Evolutionary conservation across 2,888 invertebrate genomes (phyloP), one percentile per base, ranked within the genome.

Genomic region (Drosophila niveifrons): DNA sequence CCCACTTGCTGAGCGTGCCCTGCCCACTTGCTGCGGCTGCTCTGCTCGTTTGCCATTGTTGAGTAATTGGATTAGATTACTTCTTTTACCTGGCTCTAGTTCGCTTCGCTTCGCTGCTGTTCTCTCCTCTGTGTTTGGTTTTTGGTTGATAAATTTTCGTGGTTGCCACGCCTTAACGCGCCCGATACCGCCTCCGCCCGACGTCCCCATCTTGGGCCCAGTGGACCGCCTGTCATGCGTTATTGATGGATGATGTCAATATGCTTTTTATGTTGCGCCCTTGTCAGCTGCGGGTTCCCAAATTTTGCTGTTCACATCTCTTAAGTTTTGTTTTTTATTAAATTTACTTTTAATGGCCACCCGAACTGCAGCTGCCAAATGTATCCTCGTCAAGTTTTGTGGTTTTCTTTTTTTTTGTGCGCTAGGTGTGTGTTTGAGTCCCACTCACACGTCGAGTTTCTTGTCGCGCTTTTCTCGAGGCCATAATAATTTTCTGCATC

Each of bases 31-130:
- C 47, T 11, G 75, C n/a, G 11, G 36, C 36, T 36, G 36, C 36
- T 36, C n/a, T n/a, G 36, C 85, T 84, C 75, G 90, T 89, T 84
- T 90, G 82, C 78, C 89, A 84, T 82, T 85, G 85, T 88, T 80
- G 86, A 77, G 83, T 90, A 88, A 88, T 88, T 90, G 90, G 82
- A 88, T 88, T 89, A 89, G 86, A 88, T 90, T 90, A 90, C 88
- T 72, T 68, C 64, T 48, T 47, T 53, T 74, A 74, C 76, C 79
- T 78, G 79, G 7, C 58, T 13, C 55, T 36, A 52, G 18, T 50
- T 11, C 47, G 53, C 9, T 57, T 11, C 31, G 36, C 46, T 2
- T 39, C 47, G 53, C 9, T 57, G 13, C 31, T 43, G 51, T 2
- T 39, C 11, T 34, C 34, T 47, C 39, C n/a, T 39, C 36, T 15